phyloP scores from a whole-genome alignment of 2,113 vertebrate species.

The Odontophorus gujanensis region DNA sequence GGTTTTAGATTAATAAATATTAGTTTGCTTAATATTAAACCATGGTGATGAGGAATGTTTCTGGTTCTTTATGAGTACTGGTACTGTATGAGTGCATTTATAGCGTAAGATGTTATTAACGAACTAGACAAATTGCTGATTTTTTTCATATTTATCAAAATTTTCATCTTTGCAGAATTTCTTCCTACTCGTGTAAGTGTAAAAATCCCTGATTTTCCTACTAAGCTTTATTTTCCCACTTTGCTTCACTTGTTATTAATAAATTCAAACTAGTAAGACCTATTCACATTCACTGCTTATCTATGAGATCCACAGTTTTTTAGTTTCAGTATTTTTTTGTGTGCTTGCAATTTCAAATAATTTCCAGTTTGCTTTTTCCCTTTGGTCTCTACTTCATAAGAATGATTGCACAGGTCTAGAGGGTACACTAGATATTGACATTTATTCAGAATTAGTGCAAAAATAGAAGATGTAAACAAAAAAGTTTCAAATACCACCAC shows the following conservation, averaged over 20 bases:
- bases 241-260: background rate
- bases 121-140: background rate
- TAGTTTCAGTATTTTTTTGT: background rate
- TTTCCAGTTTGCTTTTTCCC: background rate
- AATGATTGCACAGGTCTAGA: background rate
- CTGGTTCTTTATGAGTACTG: background rate
- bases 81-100: background rate
- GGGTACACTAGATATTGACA: background rate
- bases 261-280: background rate
- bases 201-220: background rate
- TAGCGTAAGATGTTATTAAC: background rate
- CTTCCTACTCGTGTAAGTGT: background rate
- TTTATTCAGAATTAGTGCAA: background rate
- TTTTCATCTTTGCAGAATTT: background rate
- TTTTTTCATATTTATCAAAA: background rate
- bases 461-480: background rate
- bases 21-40: background rate
- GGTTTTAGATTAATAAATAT: background rate
- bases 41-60: background rate
- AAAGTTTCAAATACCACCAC: background rate
- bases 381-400: fast-evolving
- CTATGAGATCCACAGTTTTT: background rate
- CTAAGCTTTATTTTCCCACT: background rate
- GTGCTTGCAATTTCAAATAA: background rate
- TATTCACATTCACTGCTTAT: background rate